These are phyloP conservation scores for Ellobium chinense DNA, from an alignment of 2,888 invertebrate genomes.

Conservation along the genomic window DNA sequence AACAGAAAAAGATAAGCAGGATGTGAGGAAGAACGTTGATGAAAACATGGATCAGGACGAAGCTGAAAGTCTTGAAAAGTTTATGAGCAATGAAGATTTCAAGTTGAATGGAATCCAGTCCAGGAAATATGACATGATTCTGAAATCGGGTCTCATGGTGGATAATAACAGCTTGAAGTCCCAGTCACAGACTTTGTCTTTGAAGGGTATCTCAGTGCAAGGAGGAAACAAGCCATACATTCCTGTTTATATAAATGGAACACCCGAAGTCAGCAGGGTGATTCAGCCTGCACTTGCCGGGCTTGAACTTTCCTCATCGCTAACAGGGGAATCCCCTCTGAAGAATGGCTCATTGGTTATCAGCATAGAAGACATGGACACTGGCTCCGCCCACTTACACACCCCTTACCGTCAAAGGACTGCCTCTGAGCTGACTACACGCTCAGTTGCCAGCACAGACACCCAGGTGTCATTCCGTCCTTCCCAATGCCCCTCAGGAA, in stretches of 20 bases:
- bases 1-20: neutral
- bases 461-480: neutral
- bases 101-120: neutral
- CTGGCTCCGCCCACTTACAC: neutral
- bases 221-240: slow-evolving; percentile 6
- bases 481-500: neutral
- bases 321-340: neutral
- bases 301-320: neutral
- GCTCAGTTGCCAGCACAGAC: neutral
- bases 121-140: slow-evolving; percentile 3
- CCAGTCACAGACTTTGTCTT: neutral
- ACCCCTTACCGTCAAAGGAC: slow-evolving; percentile 22
- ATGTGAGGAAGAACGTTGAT: neutral
- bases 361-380: neutral
- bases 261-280: neutral
- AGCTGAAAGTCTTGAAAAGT: neutral
- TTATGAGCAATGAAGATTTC: neutral
- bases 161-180: neutral
- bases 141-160: slow-evolving; percentile 3
- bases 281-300: neutral
- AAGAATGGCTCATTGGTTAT: neutral
- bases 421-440: neutral
- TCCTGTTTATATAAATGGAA: neutral
- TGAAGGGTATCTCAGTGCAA: neutral
- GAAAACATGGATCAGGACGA: neutral